phyloP scores from a whole-genome alignment of 2,797 vertebrate genomes.

The Hirundo rustica region DNA sequence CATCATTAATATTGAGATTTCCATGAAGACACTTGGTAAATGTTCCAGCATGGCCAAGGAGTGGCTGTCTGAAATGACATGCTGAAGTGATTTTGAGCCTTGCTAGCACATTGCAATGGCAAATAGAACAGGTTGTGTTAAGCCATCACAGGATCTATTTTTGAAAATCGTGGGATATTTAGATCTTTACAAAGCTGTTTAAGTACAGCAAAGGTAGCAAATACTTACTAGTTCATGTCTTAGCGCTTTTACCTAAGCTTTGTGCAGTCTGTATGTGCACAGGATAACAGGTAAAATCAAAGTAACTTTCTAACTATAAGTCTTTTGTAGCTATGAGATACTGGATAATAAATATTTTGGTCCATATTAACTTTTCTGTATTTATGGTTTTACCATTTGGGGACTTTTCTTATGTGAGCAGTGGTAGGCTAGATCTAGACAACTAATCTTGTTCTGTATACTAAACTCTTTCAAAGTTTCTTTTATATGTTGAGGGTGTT shows the following conservation, averaged over 20 bases:
- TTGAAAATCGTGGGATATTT: not conserved
- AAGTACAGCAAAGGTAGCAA: not conserved
- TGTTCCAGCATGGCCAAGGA: not conserved
- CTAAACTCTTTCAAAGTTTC: not conserved
- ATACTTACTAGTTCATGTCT: not conserved
- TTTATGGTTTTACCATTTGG: not conserved
- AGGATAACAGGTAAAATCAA: not conserved
- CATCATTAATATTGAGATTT: not conserved
- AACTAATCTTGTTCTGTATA: not conserved
- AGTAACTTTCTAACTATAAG: not conserved
- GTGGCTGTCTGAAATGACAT: not conserved
- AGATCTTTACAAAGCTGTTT: not conserved
- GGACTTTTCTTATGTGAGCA: not conserved
- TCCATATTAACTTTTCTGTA: not conserved
- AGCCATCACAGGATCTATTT: not conserved
- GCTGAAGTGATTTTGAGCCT: not conserved
- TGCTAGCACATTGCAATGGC: not conserved
- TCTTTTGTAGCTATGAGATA: not conserved
- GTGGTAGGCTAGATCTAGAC: not conserved
- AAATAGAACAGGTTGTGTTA: not conserved
- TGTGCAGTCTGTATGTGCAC: not conserved
- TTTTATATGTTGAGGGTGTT: not conserved
- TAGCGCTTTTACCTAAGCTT: not conserved
- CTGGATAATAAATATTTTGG: not conserved
- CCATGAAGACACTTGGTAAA: not conserved